Base-by-base conservation (phyloP, 2,797 vertebrate genomes). In the Heliangelus exortis region DNA sequence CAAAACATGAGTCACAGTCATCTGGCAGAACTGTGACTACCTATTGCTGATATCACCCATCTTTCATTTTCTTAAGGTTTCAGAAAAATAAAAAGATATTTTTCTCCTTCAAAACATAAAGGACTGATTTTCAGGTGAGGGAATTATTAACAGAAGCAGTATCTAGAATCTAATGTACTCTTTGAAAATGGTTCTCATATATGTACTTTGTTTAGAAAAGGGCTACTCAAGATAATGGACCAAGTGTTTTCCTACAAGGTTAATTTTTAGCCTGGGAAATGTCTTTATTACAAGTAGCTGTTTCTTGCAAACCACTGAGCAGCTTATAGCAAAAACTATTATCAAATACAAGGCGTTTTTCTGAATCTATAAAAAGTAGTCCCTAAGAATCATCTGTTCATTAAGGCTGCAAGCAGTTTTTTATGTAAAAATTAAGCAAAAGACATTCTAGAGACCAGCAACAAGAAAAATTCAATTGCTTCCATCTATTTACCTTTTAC, bases 221-320 rank as follows among this genome's bases (percentile, higher is more conserved):
- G 78, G 36, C 25, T 41, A 67, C 59, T 95, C 36, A 67, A 84
- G 65, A 77, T 91, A 89, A 91, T 36, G 48, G 34, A 50, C 63
- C 74, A 87, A 79, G 65, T 81, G 48, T 87, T 95, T 80, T 89
- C 66, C 48, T 82, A 11, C 73, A 79, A 84, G 45, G 90, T 89
- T 91, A 84, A 87, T 83, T 86, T 92, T 92, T 67, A 90, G 74
- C 65, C 28, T 86, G 80, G 91, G 86, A 95, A 89, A 91, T 59
- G 28, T 63, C 82, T 88, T 73, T 69, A 67, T 84, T 84, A 69
- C 25, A 76, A 76, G 15, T 14, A 73, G 47, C 34, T 84, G 22
- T 62, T 95, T 94, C 78, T 85, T 94, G 68, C 33, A 61, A 93
- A 50, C 33, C 51, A 59, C 9, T 18, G 19, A 80, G 23, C 17